phyloP scores from a whole-genome alignment of 2,888 invertebrate genomes.

The Heliconius cydno region DNA sequence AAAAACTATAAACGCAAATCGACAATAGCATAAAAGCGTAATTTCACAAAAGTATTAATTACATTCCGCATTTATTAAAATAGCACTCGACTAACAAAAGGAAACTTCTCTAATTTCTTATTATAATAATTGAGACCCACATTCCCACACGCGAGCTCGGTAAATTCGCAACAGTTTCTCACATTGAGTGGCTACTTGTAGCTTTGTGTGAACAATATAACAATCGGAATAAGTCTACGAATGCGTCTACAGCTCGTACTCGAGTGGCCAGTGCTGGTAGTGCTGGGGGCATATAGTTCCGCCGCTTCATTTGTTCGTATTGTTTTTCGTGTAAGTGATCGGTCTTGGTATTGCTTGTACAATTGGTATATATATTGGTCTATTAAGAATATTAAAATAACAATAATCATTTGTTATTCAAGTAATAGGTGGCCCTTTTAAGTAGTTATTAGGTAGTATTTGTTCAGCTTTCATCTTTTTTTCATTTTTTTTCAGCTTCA shows the following conservation, averaged over 20 bases:
- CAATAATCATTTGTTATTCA: constrained; percentile 1
- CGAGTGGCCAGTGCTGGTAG: constrained; percentile 55
- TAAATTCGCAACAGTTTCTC: constrained; percentile 73
- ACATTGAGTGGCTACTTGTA: constrained; percentile 63
- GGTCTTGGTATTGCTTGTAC: constrained; percentile 46
- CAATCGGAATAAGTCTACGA: constrained; percentile 69
- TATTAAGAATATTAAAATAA: not conserved
- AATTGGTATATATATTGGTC: constrained; percentile 23
- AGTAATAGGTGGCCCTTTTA: not conserved
- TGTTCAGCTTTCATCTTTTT: too few relatives aligned
- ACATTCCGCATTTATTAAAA: constrained; percentile 44
- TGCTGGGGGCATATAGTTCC: constrained; percentile 64
- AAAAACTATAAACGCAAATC: not conserved
- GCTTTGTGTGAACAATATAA: constrained; percentile 74
- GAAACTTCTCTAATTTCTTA: constrained; percentile 33
- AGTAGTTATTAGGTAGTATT: not conserved
- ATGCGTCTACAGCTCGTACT: constrained; percentile 58
- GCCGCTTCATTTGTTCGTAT: constrained; percentile 54
- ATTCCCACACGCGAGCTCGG: constrained; percentile 70
- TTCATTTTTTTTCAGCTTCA: not conserved
- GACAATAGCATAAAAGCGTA: not conserved
- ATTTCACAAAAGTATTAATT: constrained; percentile 40
- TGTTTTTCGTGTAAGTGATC: constrained; percentile 67
- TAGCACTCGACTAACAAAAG: constrained; percentile 35
- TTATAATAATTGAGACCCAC: constrained; percentile 57